phyloP scores from a whole-genome alignment of 2,888 invertebrate species.

The Nymphalis urticae region DNA sequence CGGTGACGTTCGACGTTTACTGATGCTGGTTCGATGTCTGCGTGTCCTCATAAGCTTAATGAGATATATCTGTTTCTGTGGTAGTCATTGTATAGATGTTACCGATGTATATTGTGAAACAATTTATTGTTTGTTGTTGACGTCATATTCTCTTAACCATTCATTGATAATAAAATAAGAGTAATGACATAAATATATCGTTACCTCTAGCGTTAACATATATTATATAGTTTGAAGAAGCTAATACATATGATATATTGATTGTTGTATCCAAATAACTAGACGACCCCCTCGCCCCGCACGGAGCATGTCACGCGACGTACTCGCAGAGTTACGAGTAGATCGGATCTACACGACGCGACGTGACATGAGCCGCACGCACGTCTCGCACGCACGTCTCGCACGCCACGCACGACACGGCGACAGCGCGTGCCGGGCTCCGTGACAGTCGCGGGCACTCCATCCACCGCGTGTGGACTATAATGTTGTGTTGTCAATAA shows the following conservation, averaged over 20 bases:
- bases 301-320: constrained; percentile 2
- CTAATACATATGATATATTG: constrained; percentile 35
- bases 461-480: constrained; percentile 8
- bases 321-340: neutral
- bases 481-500: constrained; percentile 72
- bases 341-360: neutral
- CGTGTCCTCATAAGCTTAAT: neutral
- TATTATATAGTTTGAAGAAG: constrained; percentile 33
- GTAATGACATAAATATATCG: constrained; percentile 30
- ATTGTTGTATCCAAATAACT: constrained; percentile 32
- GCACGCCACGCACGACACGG: neutral
- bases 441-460: neutral
- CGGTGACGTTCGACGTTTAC: constrained; percentile 11
- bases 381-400: too few relatives aligned
- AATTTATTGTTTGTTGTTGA: constrained; percentile 34
- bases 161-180: constrained; percentile 22
- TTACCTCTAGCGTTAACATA: constrained; percentile 32
- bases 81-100: neutral
- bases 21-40: neutral
- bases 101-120: constrained; percentile 18
- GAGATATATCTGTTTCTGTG: neutral
- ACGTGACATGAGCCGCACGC: neutral
- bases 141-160: constrained; percentile 28
- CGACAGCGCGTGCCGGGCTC: constrained; percentile 35
- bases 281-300: neutral